Conservation (phyloP, 2,888 invertebrate species). For the Eugnorisma glareosa region DNA sequence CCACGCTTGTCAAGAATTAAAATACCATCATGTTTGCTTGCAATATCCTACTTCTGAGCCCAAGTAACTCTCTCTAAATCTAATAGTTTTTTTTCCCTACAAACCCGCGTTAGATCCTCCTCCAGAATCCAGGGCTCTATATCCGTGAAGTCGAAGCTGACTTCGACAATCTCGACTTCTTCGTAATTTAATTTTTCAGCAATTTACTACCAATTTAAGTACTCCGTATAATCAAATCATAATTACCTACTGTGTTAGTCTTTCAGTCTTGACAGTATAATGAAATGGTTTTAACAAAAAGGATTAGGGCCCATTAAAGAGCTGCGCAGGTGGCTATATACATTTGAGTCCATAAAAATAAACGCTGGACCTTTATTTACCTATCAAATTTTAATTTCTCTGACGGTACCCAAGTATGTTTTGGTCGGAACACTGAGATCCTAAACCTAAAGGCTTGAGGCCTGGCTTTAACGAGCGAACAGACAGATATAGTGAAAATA, state of each 20-base stretch:
- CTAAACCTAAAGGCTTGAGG: neutral
- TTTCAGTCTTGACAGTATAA: neutral
- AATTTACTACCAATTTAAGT: neutral
- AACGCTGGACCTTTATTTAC: neutral
- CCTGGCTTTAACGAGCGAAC: neutral
- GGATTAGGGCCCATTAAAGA: no score
- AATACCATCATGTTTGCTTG: constrained; percentile 1
- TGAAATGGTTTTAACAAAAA: neutral
- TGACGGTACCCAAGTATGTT: neutral
- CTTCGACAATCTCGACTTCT: no score
- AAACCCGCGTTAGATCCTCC: neutral
- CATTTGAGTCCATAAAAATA: no score
- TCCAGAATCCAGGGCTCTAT: neutral
- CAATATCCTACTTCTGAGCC: neutral
- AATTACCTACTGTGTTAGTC: neutral
- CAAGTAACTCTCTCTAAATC: neutral
- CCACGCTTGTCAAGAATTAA: constrained; percentile 40
- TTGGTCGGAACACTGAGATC: neutral
- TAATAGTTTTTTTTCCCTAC: neutral
- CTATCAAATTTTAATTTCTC: neutral
- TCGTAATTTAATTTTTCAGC: no score
- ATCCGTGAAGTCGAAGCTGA: neutral
- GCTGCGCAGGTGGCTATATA: no score
- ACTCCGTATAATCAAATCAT: neutral
- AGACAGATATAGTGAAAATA: no score